Evolutionary conservation across 2,797 vertebrate genomes (phyloP), one percentile per base, ranked within the genome.

Genomic region (Silurus lanzhouensis): DNA sequence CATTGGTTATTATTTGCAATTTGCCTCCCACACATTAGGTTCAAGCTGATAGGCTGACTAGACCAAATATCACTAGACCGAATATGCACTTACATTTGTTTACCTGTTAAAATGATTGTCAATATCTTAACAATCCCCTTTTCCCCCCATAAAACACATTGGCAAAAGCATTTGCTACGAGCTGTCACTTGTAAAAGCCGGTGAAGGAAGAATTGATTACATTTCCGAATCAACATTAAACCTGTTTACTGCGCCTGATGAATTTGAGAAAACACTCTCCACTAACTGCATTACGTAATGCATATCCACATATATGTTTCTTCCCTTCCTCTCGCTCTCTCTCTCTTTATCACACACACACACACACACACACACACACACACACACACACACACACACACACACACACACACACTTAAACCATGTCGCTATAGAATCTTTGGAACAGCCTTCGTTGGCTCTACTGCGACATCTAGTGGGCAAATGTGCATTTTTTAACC

Each of bases 401-500:
- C 38, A 38, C 31, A 38, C 31, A 38, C 38, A 5, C 38, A 38
- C 38, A 38, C 38, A 38, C 38, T 20, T 77, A 19, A 77, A 38
- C 27, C 52, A 10, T 70, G 67, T 12, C 55, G 1, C 74, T 82
- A 44, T 82, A 61, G 67, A 22, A 2, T 57, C 25, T 68, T 71
- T 74, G 67, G 20, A n/a, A 25, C n/a, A 46, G 58, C 71, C 80
- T 83, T 83, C 80, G 17, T 94, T 93, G 96, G 96, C 97, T 97
- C 96, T 92, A 96, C 94, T 92, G 95, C 96, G 97, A 97, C 98
- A 98, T 96, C 98, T 98, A 96, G 97, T 93, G 98, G 96, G 86
- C 87, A 84, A 76, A 83, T 52, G 1, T 27, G 17, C 17, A 3
- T 31, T 81, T 55, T 67, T 81, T 61, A 75, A 75, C 13, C 6